Base-by-base conservation (phyloP, 2,888 invertebrate genomes). In the Drosophila suboccidentalis region DNA sequence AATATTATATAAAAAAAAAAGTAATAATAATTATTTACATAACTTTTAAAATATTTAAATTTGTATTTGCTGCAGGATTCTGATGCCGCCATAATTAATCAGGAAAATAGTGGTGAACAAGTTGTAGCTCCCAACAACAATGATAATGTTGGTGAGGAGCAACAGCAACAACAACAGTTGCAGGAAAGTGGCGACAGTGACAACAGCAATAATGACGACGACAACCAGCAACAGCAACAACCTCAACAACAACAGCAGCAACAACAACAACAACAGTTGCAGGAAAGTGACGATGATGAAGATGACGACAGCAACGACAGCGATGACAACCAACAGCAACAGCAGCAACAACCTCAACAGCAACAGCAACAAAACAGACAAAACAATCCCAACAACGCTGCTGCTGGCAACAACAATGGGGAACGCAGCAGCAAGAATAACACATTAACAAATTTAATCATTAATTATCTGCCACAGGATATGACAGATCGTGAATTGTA, bases 391-490 rank as follows among this genome's bases (percentile, higher is more conserved):
- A 11, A 39, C 11, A 11, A 39, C 41, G 39, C 44, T 36, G 54
- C 39, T 39, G 32, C 19, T 26, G 46, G 17, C 49, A 63, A 0
- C 13, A 53, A 0, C 51, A 50, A n/a, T 50, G 65, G 82, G 8
- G 75, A 78, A 26, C 78, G 78, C 44, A 91, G 88, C 71, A 22
- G 82, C 39, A 80, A 75, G 58, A 82, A 65, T 43, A 34, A 17
- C 4, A 13, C 36, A 91, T 89, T 71, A 86, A 97, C 97, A 59
- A 98, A 98, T 94, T 94, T 98, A 81, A 98, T 98, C 81, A 96
- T 98, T 90, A 98, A 98, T 94, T 98, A 98, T 93, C 94, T 98
- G 85, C 98, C 98, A 19, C 98, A 98, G 93, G 96, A 96, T 88
- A 96, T 98, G 94, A 96, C 97, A 1, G 98, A 98, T 92, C 96